Evolutionary conservation across 1,140 invertebrate genomes (phyloP).

Genomic region (Stratiolaelaps scimitus): DNA sequence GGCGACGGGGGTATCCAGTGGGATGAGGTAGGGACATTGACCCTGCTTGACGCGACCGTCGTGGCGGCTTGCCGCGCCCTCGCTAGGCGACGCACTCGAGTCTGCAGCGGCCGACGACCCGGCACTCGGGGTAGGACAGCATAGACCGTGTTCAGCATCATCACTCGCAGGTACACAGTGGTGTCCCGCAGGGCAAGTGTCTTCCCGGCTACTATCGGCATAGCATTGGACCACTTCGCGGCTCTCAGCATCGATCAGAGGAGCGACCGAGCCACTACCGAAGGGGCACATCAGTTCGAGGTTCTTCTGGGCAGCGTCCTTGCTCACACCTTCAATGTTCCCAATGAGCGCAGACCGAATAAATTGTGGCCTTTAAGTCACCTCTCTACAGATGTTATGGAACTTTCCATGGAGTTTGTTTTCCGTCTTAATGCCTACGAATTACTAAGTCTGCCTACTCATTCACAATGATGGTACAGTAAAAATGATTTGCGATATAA

Average conservation of each 20-base stretch:
- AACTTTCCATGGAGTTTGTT: too few species aligned
- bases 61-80: neutral
- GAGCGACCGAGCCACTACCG: neutral
- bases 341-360: too few species aligned
- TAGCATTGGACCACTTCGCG: constrained; percentile 6
- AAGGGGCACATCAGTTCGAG: neutral
- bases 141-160: constrained; percentile 4
- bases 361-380: too few species aligned
- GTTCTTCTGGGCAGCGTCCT: constrained; percentile 3
- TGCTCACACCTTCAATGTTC: neutral
- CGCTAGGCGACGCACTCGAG: neutral
- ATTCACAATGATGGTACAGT: too few species aligned
- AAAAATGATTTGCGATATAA: too few species aligned
- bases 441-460: too few species aligned
- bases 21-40: constrained; percentile 66
- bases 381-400: too few species aligned
- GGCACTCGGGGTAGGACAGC: neutral
- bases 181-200: constrained; percentile 8
- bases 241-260: constrained; percentile 17
- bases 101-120: neutral
- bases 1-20: constrained; percentile 39
- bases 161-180: constrained; percentile 1
- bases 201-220: constrained; percentile 5
- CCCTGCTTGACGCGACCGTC: constrained; percentile 47
- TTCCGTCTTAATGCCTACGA: too few species aligned